Base-by-base conservation (phyloP, 2,113 vertebrate species). In the Heteronetta atricapilla region DNA sequence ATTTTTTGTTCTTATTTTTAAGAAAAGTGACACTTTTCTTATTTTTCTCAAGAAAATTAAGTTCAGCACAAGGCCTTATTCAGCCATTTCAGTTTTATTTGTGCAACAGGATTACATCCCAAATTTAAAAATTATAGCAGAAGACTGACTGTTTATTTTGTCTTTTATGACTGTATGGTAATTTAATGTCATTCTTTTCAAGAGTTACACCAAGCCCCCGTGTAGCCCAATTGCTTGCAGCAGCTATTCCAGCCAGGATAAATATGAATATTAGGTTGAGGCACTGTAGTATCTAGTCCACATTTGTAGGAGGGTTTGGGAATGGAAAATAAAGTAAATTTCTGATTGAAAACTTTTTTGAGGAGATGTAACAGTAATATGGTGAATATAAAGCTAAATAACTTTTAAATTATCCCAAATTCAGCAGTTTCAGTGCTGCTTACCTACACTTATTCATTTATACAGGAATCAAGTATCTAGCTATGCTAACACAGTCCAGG, bases 241-340 rank as follows among this genome's bases (percentile, higher is more conserved):
- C 13, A 58, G 50, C 18, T 42, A 23, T 40, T 82, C 20, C 46
- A 70, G 4, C 11, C 15, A 11, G 74, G 60, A 70, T 58, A 62
- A 74, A 6, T 22, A 67, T 14, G 44, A 33, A 33, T 46, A 22
- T 33, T 33, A 46, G 17, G 60, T 6, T 2, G 20, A 53, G 28
- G 15, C 19, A 70, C 3, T 12, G 8, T 0, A 33, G 25, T 2
- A 28, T 19, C 28, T 50, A 46, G 11, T 29, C 25, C 31, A 64
- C 25, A 6, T 0, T 55, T 12, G 10, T 25, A 33, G 55, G 14
- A 58, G 11, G 1, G 0, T 28, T 87, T 38, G 21, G 12, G 22
- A 72, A 90, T 5, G 26, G n/a, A 58, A 67, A 11, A 68, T 19
- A 55, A 88, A 34, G 40, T 13, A 89, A 46, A 42, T 82, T 87